These are phyloP conservation scores for Caenorhabditis brenneri DNA, from an alignment of 1,140 invertebrate genomes.

Conservation along the genomic window DNA sequence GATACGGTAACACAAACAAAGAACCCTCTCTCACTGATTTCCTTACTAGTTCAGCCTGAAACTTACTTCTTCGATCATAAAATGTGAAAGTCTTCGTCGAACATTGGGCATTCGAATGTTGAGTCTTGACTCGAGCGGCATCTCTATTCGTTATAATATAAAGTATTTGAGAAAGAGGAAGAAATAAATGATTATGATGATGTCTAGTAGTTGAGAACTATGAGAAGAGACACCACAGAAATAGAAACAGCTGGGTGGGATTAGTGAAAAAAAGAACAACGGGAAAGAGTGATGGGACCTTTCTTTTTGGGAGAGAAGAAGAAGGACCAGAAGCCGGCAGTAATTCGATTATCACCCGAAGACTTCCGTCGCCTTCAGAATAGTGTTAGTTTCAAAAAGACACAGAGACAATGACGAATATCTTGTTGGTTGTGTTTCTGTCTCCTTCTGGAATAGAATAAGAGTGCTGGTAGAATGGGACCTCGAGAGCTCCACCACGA, in stretches of 20 bases:
- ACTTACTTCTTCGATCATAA: constrained; percentile 39
- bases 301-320: constrained; percentile 24
- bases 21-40: not conserved
- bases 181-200: constrained; percentile 28
- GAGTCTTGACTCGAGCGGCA: constrained; percentile 29
- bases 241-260: constrained; percentile 27
- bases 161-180: not conserved
- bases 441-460: constrained; percentile 15
- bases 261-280: not conserved
- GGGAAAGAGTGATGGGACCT: not conserved
- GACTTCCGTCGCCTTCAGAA: not conserved
- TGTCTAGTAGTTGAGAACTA: not conserved
- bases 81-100: constrained; percentile 29
- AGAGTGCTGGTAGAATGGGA: not conserved
- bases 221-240: constrained; percentile 5
- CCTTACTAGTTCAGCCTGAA: not conserved
- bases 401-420: constrained; percentile 35
- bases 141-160: not conserved
- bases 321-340: not conserved
- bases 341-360: constrained; percentile 41
- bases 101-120: constrained; percentile 38
- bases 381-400: constrained; percentile 23
- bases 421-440: not conserved
- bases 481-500: too few species aligned
- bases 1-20: too few species aligned